phyloP scores from a whole-genome alignment of 2,888 invertebrate genomes.

The Parnassius mnemosyne region DNA sequence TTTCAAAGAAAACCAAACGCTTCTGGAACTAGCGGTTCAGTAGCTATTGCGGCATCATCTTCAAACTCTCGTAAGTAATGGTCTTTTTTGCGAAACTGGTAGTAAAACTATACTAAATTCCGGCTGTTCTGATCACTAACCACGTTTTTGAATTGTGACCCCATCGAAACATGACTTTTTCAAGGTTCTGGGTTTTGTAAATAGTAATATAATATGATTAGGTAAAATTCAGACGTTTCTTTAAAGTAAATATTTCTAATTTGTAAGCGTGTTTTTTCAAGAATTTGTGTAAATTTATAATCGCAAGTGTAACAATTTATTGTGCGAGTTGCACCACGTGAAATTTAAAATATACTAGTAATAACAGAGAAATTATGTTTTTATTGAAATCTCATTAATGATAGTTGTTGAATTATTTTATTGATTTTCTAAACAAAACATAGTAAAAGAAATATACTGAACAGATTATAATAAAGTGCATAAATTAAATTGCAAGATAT shows the following conservation, averaged over 20 bases:
- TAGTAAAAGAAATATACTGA: too few relatives aligned
- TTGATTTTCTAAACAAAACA: too few relatives aligned
- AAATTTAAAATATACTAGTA: neutral
- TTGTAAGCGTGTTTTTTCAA: too few relatives aligned
- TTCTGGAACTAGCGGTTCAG: conserved; percentile 55
- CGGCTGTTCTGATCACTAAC: conserved; percentile 40
- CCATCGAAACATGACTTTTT: conserved; percentile 31
- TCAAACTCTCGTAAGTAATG: conserved; percentile 66
- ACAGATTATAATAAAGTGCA: too few relatives aligned
- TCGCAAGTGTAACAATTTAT: too few relatives aligned
- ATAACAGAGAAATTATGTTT: neutral
- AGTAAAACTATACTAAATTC: conserved; percentile 41
- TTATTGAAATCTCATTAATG: neutral
- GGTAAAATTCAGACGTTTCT: too few relatives aligned
- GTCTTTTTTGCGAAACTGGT: conserved; percentile 19
- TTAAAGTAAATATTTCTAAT: too few relatives aligned
- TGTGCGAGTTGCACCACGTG: neutral
- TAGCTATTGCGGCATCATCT: conserved; percentile 57
- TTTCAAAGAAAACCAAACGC: conserved; percentile 83
- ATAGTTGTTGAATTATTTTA: too few relatives aligned
- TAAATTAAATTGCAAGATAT: too few relatives aligned
- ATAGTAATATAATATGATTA: neutral
- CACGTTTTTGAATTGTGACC: conserved; percentile 42
- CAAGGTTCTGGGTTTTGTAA: conserved; percentile 40
- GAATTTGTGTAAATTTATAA: too few relatives aligned